Base-by-base conservation (phyloP, 2,797 vertebrate species). In the Pteropus rufus region DNA sequence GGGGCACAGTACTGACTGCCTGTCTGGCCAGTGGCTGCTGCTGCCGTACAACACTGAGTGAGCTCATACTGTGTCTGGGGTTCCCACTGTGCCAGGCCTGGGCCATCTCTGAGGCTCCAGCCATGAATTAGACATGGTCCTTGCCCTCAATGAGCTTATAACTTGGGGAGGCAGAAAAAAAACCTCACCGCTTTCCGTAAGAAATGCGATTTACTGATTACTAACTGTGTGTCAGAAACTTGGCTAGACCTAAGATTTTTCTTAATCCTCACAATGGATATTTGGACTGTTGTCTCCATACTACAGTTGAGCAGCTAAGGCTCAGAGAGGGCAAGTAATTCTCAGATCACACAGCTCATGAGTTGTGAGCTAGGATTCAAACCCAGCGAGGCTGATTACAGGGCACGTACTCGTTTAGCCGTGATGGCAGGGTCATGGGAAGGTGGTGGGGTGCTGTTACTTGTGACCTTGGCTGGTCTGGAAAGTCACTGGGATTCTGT, bases 181-280 rank as follows among this genome's bases (percentile, higher is more conserved):
- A 67, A 14, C 3, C 29, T n/a, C 87, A 8, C 39, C 34, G 19
- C 75, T 96, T 96, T 94, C 36, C 58, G 3, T 94, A 73, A 83
- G 65, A 87, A 87, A 49, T 93, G 7, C 94, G 67, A 88, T 90
- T 89, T 93, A 58, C 15, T 67, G 26, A 39, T 76, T 95, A 67
- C 62, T 87, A 81, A 52, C 39, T 75, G 2, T 84, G 9, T 60
- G 2, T 85, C 44, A 86, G 81, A 86, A 91, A 54, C 49, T 94
- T 85, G 26, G 39, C 77, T 93, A 70, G 24, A 82, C 10, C 80
- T 93, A 93, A 94, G 44, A 52, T 82, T 96, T 94, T 96, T 56
- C 79, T 91, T 84, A 64, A 5, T 87, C 54, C 44, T 91, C 44
- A 64, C 12, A 87, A 34, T 7, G 36, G 72, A 34, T 39, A 34